Evolutionary conservation across 2,888 invertebrate species (phyloP).

Genomic region (Hyposoter dolosus): DNA sequence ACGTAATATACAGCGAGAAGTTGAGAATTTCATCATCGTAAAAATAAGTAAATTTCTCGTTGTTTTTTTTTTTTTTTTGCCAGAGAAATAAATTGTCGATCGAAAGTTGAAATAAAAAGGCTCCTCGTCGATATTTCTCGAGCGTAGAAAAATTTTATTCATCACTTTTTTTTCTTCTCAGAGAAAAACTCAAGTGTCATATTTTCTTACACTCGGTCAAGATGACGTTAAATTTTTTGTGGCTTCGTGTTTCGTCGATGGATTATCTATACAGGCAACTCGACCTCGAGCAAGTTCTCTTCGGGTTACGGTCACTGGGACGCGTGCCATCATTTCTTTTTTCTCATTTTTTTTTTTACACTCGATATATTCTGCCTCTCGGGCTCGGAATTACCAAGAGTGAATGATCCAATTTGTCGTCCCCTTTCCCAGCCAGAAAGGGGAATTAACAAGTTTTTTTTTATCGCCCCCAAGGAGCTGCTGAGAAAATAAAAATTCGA

Average conservation of each 20-base stretch:
- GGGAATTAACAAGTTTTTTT: not conserved
- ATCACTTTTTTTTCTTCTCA: not conserved
- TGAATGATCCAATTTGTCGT: constrained; percentile 42
- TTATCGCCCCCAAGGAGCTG: not conserved
- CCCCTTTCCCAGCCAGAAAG: not conserved
- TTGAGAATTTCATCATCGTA: no score
- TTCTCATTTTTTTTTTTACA: not conserved
- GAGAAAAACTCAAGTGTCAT: not conserved
- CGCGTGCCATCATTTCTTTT: constrained; percentile 35
- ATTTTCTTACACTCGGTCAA: constrained; percentile 12
- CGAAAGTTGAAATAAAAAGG: no score
- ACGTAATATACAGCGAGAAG: no score
- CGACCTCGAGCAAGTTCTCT: constrained; percentile 76
- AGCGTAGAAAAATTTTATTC: no score
- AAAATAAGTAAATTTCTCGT: no score
- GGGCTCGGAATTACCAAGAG: constrained; percentile 18
- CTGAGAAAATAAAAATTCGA: not conserved
- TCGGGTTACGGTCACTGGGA: constrained; percentile 79
- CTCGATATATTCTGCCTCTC: constrained; percentile 30
- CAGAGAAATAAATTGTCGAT: no score
- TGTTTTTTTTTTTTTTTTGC: no score
- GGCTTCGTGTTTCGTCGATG: constrained; percentile 51
- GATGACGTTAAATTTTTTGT: constrained; percentile 35
- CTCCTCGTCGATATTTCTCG: no score
- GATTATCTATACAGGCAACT: constrained; percentile 53